phyloP scores from a whole-genome alignment of 1,140 invertebrate genomes.

The Maniola jurtina region DNA sequence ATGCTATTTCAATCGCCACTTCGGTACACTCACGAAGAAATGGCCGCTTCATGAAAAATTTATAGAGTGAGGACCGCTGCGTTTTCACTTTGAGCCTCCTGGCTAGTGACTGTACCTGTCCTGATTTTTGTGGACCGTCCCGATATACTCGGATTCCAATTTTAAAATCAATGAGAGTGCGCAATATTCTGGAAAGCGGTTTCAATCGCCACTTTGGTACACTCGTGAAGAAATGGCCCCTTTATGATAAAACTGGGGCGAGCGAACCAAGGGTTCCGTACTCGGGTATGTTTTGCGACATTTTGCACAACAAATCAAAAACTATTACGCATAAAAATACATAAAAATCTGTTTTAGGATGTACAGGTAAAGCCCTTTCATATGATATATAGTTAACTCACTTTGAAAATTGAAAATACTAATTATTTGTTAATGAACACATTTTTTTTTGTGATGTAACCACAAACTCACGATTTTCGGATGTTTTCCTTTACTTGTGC shows the following conservation, averaged over 20 bases:
- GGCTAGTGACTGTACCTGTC: conserved; percentile 1
- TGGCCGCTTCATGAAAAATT: conserved; percentile 73
- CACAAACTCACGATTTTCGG: no score
- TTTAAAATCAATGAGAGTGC: conserved; percentile 15
- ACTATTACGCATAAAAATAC: no score
- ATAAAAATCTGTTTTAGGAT: no score
- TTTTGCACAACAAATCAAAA: no score
- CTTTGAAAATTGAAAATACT: no score
- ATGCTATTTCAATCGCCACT: conserved; percentile 66
- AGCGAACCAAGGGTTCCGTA: no score
- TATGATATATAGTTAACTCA: no score
- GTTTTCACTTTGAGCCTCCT: conserved; percentile 40
- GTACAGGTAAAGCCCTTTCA: no score
- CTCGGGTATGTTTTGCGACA: no score
- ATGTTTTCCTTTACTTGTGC: no score
- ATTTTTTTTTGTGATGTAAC: no score
- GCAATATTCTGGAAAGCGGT: conserved; percentile 57
- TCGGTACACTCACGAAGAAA: conserved; percentile 40
- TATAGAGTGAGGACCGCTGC: conserved; percentile 44
- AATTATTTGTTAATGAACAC: no score
- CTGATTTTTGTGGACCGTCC: background rate
- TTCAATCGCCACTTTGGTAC: conserved; percentile 60
- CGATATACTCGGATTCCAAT: background rate
- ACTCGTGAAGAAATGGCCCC: conserved; percentile 46
- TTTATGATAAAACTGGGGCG: conserved; percentile 77